phyloP scores from a whole-genome alignment of 1,140 invertebrate genomes.

The Ericerus pela region DNA sequence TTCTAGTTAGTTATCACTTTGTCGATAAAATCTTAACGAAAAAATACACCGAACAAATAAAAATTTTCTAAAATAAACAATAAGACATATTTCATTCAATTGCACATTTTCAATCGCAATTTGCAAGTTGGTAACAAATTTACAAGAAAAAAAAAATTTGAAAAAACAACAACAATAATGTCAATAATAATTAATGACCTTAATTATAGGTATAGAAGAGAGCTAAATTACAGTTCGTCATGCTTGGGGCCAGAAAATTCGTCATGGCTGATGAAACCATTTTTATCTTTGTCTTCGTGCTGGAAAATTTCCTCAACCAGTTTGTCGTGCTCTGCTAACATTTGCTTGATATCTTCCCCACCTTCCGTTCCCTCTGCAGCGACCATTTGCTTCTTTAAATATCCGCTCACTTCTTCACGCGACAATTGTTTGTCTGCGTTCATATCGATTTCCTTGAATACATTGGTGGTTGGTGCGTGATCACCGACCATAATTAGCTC shows the following conservation, averaged over 20 bases:
- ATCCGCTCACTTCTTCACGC: conserved; percentile 83
- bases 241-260: conserved; percentile 95
- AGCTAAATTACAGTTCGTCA: conserved; percentile 91
- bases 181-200: no score
- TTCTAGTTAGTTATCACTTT: no score
- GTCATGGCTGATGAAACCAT: conserved; percentile 86
- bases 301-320: conserved; percentile 92
- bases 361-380: conserved; percentile 40
- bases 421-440: conserved; percentile 79
- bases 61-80: no score
- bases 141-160: no score
- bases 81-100: no score
- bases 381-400: conserved; percentile 78
- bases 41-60: no score
- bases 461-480: conserved; percentile 70
- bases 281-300: conserved; percentile 89
- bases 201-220: no score
- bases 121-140: no score
- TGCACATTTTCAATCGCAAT: no score
- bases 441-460: conserved; percentile 90
- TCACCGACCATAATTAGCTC: conserved; percentile 83
- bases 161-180: no score
- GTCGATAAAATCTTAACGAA: no score
- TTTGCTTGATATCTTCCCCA: conserved; percentile 60
- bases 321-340: conserved; percentile 79